Evolutionary conservation across 2,888 invertebrate genomes (phyloP), one percentile per base, ranked within the genome.

Genomic region (Strigamia maritima): DNA sequence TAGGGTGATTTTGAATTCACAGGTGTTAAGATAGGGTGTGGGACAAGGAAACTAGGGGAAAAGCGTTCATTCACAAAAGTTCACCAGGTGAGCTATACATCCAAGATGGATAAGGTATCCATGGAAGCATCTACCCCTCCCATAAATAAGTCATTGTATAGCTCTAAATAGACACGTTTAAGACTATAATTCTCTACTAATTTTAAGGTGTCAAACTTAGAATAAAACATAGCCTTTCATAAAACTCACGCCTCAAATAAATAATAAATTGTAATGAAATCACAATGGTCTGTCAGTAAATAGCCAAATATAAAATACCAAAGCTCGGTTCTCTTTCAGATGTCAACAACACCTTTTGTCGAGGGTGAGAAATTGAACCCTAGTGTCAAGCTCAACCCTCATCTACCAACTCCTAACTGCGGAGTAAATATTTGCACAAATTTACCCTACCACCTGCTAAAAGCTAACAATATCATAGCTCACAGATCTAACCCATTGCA

Each of bases 1-100:
- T 70, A 70, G 70, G 70, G 70, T 70, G 70, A 70, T 70, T 70
- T 70, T 70, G 70, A 70, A 70, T 70, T 28, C 70, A 70, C 70
- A 70, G 70, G 70, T 70, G 70, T 70, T 70, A 70, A n/a, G 70
- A 70, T 70, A 28, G 70, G 70, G 70, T 26, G 70, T 24, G 70
- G 70, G 28, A 70, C 26, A 70, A 70, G 12, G 28, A 16, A 12
- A 70, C 54, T 44, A 26, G 70, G 70, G 70, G 28, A 70, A 70
- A 28, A 16, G 70, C 26, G 70, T 70, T 26, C 70, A 70, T 70
- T 70, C 70, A 70, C 26, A 10, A 26, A 28, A 28, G 70, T 70
- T 70, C 70, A 70, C 70, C 70, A 70, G 70, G 70, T 70, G 70
- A 70, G 70, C 26, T 70, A 10, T 24, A 26, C 12, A 12, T 70